A percentile compares a stretch with the other conserved stretches of the same genome.
Conservation (phyloP, 2,888 invertebrate species). For the Dolichomitus sp. region DNA sequence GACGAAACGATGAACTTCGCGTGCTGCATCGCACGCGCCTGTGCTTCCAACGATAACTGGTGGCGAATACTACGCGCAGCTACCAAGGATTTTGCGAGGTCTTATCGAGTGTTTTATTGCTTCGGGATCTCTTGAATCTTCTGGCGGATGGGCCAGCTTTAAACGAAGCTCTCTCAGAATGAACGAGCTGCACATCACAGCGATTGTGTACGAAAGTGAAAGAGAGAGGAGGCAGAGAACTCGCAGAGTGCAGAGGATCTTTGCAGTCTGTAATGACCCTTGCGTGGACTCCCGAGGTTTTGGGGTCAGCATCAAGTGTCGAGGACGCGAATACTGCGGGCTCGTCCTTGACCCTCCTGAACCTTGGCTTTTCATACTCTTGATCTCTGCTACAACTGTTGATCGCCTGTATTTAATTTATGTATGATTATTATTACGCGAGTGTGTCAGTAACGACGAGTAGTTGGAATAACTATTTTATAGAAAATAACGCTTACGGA, state of each 20-base stretch:
- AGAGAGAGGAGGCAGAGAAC: constrained; percentile 36
- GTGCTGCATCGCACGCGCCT: constrained; percentile 51
- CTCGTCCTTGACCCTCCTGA: constrained; percentile 58
- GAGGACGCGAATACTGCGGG: constrained; percentile 54
- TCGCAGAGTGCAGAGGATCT: constrained; percentile 8
- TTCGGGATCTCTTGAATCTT: constrained; percentile 56
- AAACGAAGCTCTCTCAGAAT: constrained; percentile 30
- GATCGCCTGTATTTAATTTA: constrained; percentile 2
- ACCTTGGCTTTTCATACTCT: constrained; percentile 58
- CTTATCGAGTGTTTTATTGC: constrained; percentile 67
- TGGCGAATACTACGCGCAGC: constrained; percentile 1
- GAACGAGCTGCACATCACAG: constrained; percentile 14
- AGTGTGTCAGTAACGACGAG: not conserved
- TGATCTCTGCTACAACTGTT: constrained; percentile 49
- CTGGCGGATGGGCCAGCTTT: constrained; percentile 3
- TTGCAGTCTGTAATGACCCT: constrained; percentile 11
- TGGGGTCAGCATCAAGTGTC: constrained; percentile 56
- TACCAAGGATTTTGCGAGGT: constrained; percentile 57
- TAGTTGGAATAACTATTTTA: not conserved
- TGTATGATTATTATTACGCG: not conserved
- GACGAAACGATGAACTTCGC: constrained; percentile 37
- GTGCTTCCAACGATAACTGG: constrained; percentile 34
- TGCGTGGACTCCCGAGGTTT: constrained; percentile 40
- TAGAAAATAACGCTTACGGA: not conserved
- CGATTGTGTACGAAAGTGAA: constrained; percentile 16